phyloP scores from a whole-genome alignment of 1,140 invertebrate genomes.

The Uloborus diversus region DNA sequence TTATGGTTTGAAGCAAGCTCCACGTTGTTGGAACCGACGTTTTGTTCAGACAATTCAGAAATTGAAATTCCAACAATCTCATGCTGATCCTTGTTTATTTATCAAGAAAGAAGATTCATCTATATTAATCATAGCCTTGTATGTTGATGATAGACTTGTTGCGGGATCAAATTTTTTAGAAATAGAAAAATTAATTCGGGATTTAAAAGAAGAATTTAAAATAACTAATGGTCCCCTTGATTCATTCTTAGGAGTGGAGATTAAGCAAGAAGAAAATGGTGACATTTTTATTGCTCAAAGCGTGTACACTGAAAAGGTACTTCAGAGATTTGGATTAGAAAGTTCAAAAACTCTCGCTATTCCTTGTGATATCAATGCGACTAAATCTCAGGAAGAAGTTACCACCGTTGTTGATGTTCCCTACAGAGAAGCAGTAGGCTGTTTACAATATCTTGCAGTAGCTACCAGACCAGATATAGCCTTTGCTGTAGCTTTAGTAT shows the following conservation, averaged over 20 bases:
- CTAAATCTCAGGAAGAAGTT: background rate
- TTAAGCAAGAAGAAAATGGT: slow-evolving; percentile 12
- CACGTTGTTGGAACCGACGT: slow-evolving; percentile 64
- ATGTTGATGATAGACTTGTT: slow-evolving; percentile 68
- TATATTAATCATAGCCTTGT: slow-evolving; percentile 63
- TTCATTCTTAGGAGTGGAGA: slow-evolving; percentile 40
- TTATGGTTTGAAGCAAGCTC: slow-evolving; percentile 67
- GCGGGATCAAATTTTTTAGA: slow-evolving; percentile 52
- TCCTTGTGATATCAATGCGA: slow-evolving; percentile 15
- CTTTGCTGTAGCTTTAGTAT: slow-evolving; percentile 62
- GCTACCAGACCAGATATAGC: slow-evolving; percentile 67
- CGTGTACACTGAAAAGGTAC: slow-evolving; percentile 22
- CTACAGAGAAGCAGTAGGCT: slow-evolving; percentile 41
- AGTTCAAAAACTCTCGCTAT: slow-evolving; percentile 40
- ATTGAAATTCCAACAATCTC: background rate
- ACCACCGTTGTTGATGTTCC: background rate
- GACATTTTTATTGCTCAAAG: slow-evolving; percentile 42
- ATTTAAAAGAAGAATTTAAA: slow-evolving; percentile 30
- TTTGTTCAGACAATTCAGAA: slow-evolving; percentile 12
- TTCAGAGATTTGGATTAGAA: slow-evolving; percentile 50
- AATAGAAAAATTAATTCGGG: slow-evolving; percentile 11
- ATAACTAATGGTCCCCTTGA: slow-evolving; percentile 9
- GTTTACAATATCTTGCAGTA: slow-evolving; percentile 65
- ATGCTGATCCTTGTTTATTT: slow-evolving; percentile 48
- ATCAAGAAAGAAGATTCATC: background rate